These are phyloP conservation scores for Apamea anceps DNA, from an alignment of 2,888 invertebrate genomes.

Conservation along the genomic window DNA sequence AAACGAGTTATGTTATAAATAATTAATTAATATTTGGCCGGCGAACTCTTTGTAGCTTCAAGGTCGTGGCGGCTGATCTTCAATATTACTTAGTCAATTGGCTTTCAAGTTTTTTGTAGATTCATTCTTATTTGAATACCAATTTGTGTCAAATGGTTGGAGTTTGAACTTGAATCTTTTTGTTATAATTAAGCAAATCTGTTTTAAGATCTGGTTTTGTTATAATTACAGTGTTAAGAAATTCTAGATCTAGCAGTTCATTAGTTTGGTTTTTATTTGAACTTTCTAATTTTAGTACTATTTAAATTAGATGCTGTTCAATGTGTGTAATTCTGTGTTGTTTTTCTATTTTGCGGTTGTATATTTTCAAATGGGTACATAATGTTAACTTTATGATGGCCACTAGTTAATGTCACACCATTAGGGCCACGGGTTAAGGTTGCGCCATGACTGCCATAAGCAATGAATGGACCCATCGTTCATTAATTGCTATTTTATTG, in stretches of 20 bases:
- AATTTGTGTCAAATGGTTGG: slow-evolving; percentile 52
- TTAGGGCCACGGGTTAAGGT: slow-evolving; percentile 52
- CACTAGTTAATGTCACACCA: slow-evolving; percentile 40
- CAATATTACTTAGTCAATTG: slow-evolving; percentile 68
- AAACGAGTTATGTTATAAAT: slow-evolving; percentile 87
- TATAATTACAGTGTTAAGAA: neutral
- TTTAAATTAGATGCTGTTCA: neutral
- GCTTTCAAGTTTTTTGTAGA: slow-evolving; percentile 64
- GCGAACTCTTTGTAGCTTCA: slow-evolving; percentile 84
- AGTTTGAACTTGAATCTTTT: slow-evolving; percentile 27
- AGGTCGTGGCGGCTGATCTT: slow-evolving; percentile 77
- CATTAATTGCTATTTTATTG: slow-evolving; percentile 26
- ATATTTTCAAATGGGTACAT: neutral
- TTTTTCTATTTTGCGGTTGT: neutral
- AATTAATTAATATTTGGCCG: slow-evolving; percentile 87
- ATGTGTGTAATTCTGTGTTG: neutral
- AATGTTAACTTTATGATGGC: slow-evolving; percentile 29
- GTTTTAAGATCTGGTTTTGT: slow-evolving; percentile 17
- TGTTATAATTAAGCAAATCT: slow-evolving; percentile 8
- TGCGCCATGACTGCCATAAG: slow-evolving; percentile 23
- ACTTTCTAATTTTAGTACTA: neutral
- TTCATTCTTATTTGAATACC: slow-evolving; percentile 54
- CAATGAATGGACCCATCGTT: slow-evolving; percentile 35
- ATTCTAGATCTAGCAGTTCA: slow-evolving; percentile 15
- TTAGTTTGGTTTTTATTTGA: slow-evolving; percentile 3